Evolutionary conservation across 2,888 invertebrate genomes (phyloP).

Genomic region (Heliconius cydno): DNA sequence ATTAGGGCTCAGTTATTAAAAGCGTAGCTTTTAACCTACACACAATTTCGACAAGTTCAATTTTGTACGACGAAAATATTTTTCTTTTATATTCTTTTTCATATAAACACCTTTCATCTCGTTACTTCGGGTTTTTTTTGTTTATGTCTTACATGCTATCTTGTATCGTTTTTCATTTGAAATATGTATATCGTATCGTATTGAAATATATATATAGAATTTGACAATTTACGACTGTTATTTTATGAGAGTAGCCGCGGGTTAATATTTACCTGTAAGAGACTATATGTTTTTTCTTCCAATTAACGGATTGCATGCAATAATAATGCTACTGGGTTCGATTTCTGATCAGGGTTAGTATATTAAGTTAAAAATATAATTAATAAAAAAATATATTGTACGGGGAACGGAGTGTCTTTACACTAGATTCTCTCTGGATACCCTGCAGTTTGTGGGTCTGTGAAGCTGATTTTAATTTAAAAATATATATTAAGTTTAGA

Average conservation of each 20-base stretch:
- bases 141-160: background rate
- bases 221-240: conserved; percentile 28
- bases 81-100: conserved; percentile 1
- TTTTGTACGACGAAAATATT: background rate
- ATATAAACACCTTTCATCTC: conserved; percentile 18
- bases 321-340: too few relatives aligned
- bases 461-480: too few relatives aligned
- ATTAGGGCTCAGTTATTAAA: conserved; percentile 5
- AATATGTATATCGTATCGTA: background rate
- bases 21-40: conserved; percentile 1
- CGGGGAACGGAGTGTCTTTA: too few relatives aligned
- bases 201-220: background rate
- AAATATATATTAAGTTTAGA: too few relatives aligned
- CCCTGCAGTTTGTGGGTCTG: too few relatives aligned
- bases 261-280: conserved; percentile 12
- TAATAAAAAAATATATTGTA: too few relatives aligned
- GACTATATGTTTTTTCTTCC: background rate
- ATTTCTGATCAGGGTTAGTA: too few relatives aligned
- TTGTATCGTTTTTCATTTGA: background rate
- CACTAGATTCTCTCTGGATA: too few relatives aligned
- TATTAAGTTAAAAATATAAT: too few relatives aligned
- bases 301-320: too few relatives aligned
- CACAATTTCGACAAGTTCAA: background rate
- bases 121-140: background rate
- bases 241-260: background rate